Evolutionary conservation across 2,888 invertebrate genomes (phyloP).

Genomic region (Nomada fabriciana): DNA sequence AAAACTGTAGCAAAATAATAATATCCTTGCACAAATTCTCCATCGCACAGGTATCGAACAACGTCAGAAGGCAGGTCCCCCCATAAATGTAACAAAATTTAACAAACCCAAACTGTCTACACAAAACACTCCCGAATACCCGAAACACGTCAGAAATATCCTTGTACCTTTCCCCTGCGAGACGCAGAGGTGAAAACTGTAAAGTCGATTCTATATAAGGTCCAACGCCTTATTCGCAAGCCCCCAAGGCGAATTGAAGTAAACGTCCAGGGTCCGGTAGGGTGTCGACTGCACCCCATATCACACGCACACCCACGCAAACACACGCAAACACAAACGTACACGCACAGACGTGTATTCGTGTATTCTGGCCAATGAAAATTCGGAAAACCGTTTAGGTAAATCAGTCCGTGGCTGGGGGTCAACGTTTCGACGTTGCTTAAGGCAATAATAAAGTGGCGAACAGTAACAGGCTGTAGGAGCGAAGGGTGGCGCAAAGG

Average conservation of each 20-base stretch:
- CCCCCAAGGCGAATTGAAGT: neutral
- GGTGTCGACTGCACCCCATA: conserved; percentile 73
- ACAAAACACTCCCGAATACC: neutral
- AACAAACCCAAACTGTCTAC: neutral
- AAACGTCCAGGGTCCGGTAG: conserved; percentile 43
- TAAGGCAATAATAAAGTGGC: conserved; percentile 71
- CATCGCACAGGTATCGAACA: too few species aligned
- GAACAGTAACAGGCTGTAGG: conserved; percentile 49
- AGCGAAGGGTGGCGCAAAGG: conserved; percentile 48
- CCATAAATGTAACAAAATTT: neutral
- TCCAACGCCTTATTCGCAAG: conserved; percentile 20
- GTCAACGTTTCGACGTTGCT: conserved; percentile 68
- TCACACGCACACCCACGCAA: conserved; percentile 58
- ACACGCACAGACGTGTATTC: conserved; percentile 49
- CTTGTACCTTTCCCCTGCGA: neutral
- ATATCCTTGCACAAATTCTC: too few species aligned
- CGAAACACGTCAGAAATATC: neutral
- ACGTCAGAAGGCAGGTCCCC: too few species aligned
- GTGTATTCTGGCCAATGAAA: conserved; percentile 72
- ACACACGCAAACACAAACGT: neutral
- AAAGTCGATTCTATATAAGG: conserved; percentile 5
- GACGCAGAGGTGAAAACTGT: neutral
- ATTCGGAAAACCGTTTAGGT: conserved; percentile 78
- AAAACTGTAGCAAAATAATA: too few species aligned
- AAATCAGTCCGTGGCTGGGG: conserved; percentile 72